Conservation (phyloP, 2,113 vertebrate species). For the pig (Sus scrofa) region DNA sequence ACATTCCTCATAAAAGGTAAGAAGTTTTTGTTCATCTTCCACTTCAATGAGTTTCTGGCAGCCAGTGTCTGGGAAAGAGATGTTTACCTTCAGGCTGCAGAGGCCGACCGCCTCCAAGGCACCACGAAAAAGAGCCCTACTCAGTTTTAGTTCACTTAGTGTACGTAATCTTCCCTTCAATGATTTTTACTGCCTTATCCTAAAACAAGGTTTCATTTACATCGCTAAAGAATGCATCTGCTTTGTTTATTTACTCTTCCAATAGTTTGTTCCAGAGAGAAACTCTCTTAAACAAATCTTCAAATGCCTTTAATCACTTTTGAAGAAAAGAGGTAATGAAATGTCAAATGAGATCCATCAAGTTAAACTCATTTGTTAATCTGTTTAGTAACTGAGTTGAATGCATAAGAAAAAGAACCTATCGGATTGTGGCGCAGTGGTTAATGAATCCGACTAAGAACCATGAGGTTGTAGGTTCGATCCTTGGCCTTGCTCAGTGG, state of each 20-base stretch:
- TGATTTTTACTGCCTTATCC: not conserved
- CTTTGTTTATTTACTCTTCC: not conserved
- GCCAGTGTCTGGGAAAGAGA: too few relatives aligned
- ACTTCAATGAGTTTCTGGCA: too few relatives aligned
- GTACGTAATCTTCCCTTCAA: not conserved
- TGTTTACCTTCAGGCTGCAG: too few relatives aligned
- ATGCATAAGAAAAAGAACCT: not conserved
- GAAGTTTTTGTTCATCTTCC: too few relatives aligned
- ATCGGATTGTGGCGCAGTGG: too few relatives aligned
- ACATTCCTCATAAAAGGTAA: too few relatives aligned
- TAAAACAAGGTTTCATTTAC: not conserved
- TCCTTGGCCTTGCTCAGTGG: too few relatives aligned
- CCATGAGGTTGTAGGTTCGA: too few relatives aligned
- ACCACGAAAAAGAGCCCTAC: not conserved
- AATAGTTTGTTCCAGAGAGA: not conserved
- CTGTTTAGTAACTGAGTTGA: not conserved
- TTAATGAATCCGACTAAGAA: too few relatives aligned
- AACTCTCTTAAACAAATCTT: slow-evolving; percentile 5
- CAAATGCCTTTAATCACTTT: not conserved
- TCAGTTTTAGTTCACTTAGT: not conserved
- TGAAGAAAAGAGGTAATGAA: not conserved
- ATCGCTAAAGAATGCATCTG: not conserved
- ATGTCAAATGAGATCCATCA: not conserved
- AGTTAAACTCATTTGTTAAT: not conserved
- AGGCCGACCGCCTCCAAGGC: too few relatives aligned